These are phyloP conservation scores for Acanthosepion pharaonis DNA, from an alignment of 2,888 invertebrate species.

Conservation along the genomic window DNA sequence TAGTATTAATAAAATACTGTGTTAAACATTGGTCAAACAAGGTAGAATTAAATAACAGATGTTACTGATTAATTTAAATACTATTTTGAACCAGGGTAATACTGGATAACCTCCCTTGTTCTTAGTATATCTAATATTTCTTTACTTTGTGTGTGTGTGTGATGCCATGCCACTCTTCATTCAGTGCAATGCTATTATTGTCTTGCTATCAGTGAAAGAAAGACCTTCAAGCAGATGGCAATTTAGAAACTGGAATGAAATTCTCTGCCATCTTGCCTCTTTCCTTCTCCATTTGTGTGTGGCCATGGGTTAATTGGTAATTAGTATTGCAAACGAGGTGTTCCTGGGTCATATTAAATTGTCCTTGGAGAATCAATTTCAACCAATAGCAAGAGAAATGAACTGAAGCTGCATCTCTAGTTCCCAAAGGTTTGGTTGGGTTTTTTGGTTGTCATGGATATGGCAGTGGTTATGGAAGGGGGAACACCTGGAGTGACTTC, in stretches of 20 bases:
- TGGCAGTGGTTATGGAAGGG: not conserved
- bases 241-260: not conserved
- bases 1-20: too few relatives aligned
- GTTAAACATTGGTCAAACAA: too few relatives aligned
- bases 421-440: not conserved
- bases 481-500: not conserved
- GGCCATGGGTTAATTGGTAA: not conserved
- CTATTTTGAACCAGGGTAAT: not conserved
- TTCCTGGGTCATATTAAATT: not conserved
- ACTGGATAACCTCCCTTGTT: not conserved
- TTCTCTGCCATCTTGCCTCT: not conserved
- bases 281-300: not conserved
- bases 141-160: not conserved
- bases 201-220: not conserved
- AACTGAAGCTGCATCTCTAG: not conserved
- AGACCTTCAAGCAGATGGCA: not conserved
- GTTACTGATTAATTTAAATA: too few relatives aligned
- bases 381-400: not conserved
- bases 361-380: not conserved
- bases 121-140: not conserved
- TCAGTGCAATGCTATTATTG: not conserved
- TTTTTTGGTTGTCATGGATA: not conserved
- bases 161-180: too few relatives aligned
- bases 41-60: too few relatives aligned
- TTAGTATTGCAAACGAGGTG: constrained; percentile 33